Conservation (phyloP, 1,140 invertebrate genomes). For the Drosophila burlai region DNA sequence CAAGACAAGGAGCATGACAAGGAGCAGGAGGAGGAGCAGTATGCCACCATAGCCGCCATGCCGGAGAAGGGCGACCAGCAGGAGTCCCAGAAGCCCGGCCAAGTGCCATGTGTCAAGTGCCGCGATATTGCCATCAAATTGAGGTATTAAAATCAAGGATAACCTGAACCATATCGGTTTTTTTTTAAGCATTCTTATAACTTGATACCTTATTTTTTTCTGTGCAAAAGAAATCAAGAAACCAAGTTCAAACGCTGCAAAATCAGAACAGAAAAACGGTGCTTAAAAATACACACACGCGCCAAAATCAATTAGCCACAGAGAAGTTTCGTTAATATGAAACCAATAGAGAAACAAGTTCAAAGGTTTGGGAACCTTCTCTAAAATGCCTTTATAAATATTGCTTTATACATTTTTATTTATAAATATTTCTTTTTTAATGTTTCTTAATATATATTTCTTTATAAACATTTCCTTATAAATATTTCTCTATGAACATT, state of each 20-base stretch:
- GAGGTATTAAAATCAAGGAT: constrained; percentile 40
- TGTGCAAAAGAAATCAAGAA: constrained; percentile 6
- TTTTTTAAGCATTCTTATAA: not conserved
- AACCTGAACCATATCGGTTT: no score
- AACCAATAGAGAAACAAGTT: no score
- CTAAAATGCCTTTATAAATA: no score
- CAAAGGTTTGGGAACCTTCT: no score
- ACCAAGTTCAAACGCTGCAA: constrained; percentile 1
- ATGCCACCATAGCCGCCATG: constrained; percentile 55
- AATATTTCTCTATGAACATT: not conserved
- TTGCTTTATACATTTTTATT: no score
- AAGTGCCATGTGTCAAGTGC: constrained; percentile 81
- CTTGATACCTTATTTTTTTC: not conserved
- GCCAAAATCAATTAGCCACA: constrained; percentile 24
- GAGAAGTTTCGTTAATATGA: constrained; percentile 1
- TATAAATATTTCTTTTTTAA: not conserved
- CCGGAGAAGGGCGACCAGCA: constrained; percentile 10
- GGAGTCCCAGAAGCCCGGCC: not conserved
- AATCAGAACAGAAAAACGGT: constrained; percentile 25
- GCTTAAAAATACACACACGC: constrained; percentile 19
- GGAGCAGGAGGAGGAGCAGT: constrained; percentile 32
- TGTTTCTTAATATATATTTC: not conserved
- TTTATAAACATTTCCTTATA: not conserved
- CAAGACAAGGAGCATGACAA: not conserved
- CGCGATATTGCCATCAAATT: constrained; percentile 78